Evolutionary conservation across 1,140 invertebrate genomes (phyloP), one percentile per base, ranked within the genome.

Genomic region (Drosophila pseudoobscura): DNA sequence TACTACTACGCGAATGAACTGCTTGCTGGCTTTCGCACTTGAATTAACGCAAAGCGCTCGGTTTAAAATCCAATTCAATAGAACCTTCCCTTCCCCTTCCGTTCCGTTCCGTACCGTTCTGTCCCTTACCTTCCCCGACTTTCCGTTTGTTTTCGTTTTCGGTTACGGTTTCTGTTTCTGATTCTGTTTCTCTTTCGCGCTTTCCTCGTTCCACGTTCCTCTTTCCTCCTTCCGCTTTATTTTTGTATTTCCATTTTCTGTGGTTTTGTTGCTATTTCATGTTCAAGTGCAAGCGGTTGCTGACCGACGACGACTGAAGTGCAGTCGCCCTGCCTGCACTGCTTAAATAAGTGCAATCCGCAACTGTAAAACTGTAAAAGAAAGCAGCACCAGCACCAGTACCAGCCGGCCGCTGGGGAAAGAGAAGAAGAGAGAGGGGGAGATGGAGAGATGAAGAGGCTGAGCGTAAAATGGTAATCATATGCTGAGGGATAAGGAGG

Each of bases 221-320:
- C 29, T 65, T 31, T 31, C 26, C 24, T 4, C 53, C 22, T 63
- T 62, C 31, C 15, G 51, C 35, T 51, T 24, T 15, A 29, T 15
- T 47, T 50, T 46, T 15, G 22, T 22, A 39, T n/a, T 49, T 63
- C 45, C 26, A 13, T 22, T 20, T 24, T 24, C 24, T 24, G 9
- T 22, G 35, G 43, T 41, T 13, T 68, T 61, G 44, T 22, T 35
- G 44, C 49, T 73, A 29, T 69, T 57, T 75, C 75, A 80, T 72
- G 75, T 80, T 88, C 75, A 84, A 88, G 77, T 64, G 71, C 56
- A 66, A 77, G 75, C 79, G 63, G 60, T 58, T 68, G 74, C 69
- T 80, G 77, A 84, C 77, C 88, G 82, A 63, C 88, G 82, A 63
- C 75, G 80, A 90, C 88, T 90, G 80, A 90, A 78, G 63, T 72